Evolutionary conservation across 2,113 vertebrate genomes (phyloP).

Genomic region (Oreochromis aureus): DNA sequence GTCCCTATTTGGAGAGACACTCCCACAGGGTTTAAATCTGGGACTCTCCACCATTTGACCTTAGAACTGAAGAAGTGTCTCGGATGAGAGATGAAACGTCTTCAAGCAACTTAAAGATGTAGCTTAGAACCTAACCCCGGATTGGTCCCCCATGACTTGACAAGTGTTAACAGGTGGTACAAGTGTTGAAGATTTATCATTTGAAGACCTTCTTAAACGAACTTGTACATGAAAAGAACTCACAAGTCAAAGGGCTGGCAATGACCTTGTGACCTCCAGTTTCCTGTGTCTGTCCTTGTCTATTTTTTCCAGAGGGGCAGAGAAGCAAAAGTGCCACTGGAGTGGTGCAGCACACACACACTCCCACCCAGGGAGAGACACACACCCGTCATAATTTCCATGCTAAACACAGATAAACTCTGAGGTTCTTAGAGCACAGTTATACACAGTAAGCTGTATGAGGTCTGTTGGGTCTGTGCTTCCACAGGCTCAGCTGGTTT

Average conservation of each 20-base stretch:
- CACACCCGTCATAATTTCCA: slow-evolving; percentile 39
- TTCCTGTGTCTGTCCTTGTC: background rate
- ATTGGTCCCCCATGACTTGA: no score
- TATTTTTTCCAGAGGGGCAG: slow-evolving; percentile 22
- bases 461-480: background rate
- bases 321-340: background rate
- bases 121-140: background rate
- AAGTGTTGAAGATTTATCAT: background rate
- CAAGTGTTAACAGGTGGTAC: background rate
- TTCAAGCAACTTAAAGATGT: background rate
- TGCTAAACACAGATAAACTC: slow-evolving; percentile 43
- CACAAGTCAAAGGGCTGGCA: background rate
- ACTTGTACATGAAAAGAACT: background rate
- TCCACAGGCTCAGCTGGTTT: no score
- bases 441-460: slow-evolving; percentile 5
- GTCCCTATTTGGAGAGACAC: no score
- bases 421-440: background rate
- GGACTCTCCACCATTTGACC: no score
- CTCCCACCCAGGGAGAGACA: background rate
- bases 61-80: no score
- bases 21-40: no score
- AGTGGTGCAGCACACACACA: background rate
- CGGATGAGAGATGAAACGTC: no score
- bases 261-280: background rate
- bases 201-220: background rate